These are phyloP conservation scores for Phocoena phocoena DNA, from an alignment of 2,113 vertebrate species.

Conservation along the genomic window DNA sequence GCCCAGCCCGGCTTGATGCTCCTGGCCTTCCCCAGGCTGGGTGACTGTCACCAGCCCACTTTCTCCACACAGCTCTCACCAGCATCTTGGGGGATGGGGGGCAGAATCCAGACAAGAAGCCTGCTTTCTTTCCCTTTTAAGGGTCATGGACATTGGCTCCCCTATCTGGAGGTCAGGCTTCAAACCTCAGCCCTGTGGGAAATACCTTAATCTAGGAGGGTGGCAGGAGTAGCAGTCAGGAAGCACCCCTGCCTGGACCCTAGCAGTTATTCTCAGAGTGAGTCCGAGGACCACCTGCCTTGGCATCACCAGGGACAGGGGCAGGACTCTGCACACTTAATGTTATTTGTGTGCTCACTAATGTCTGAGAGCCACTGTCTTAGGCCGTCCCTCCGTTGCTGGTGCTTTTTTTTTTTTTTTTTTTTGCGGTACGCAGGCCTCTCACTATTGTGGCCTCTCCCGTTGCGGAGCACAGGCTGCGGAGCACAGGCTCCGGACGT, in stretches of 20 bases:
- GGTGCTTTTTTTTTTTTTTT: background rate
- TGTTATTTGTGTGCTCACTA: fast-evolving
- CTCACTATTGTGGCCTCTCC: no score
- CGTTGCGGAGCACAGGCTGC: no score
- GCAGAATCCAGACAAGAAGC: background rate
- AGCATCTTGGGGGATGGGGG: no score
- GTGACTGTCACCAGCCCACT: background rate
- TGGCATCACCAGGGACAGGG: fast-evolving
- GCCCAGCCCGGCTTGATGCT: background rate
- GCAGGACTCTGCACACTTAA: background rate
- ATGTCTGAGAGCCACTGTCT: background rate
- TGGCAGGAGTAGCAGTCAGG: background rate
- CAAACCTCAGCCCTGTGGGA: background rate
- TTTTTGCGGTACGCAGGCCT: no score
- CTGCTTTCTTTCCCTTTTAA: background rate
- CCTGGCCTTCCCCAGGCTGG: background rate
- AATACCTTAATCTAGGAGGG: background rate
- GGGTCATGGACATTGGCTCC: background rate
- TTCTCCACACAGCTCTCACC: background rate
- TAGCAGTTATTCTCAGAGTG: background rate
- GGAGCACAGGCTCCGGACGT: no score
- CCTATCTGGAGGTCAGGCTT: background rate
- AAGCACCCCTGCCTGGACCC: background rate
- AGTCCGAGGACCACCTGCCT: background rate
- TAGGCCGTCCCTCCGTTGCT: background rate